A percentile compares a stretch with the other conserved stretches of the same genome.
Conservation (phyloP, 2,888 invertebrate genomes). For the Conchocele bisecta region DNA sequence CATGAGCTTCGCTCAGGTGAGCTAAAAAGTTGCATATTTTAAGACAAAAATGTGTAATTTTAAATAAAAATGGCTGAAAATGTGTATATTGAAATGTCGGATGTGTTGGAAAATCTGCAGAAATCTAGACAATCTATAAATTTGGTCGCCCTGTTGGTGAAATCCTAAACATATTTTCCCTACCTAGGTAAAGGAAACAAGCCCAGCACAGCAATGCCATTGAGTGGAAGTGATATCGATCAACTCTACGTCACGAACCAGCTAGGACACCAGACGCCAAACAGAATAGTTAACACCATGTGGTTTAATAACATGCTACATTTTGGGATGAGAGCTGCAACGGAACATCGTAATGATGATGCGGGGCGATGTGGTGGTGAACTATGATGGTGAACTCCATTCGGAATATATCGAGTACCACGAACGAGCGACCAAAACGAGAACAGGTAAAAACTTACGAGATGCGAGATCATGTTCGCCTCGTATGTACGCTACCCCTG, state of each 20-base stretch:
- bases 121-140: too few relatives aligned
- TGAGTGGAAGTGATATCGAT: conserved; percentile 1
- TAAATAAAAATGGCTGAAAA: too few relatives aligned
- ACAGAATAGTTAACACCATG: conserved; percentile 1
- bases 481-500: conserved; percentile 1
- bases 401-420: conserved; percentile 15
- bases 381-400: not conserved
- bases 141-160: too few relatives aligned
- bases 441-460: conserved; percentile 10
- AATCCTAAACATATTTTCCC: too few relatives aligned
- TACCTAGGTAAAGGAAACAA: conserved; percentile 16
- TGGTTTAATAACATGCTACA: conserved; percentile 22
- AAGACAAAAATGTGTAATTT: too few relatives aligned
- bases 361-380: conserved; percentile 10
- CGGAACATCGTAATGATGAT: conserved; percentile 8
- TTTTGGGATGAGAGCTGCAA: conserved; percentile 20
- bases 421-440: conserved; percentile 25
- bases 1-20: too few relatives aligned
- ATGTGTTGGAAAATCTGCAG: too few relatives aligned
- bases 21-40: too few relatives aligned
- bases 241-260: conserved; percentile 2
- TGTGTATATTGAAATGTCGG: too few relatives aligned
- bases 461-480: not conserved
- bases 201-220: not conserved
- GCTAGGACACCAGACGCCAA: conserved; percentile 9